Conservation (phyloP, 2,113 vertebrate genomes). For the Gopherus evgoodei region DNA sequence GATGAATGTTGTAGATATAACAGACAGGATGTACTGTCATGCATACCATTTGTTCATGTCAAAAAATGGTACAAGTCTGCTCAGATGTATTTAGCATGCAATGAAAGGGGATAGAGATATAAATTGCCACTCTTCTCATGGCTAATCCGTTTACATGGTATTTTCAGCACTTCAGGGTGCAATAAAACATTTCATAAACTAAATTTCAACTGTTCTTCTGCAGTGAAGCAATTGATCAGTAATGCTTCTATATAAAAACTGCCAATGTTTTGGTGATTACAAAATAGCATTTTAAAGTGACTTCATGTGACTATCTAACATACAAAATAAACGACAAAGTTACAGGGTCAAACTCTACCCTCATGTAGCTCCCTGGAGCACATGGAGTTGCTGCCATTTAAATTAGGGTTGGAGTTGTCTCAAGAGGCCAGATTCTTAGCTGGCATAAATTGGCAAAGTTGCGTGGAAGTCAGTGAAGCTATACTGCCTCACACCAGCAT, state of each 20-base stretch:
- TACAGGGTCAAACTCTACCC: neutral
- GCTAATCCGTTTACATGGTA: neutral
- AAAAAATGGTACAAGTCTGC: neutral
- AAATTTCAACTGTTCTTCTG: neutral
- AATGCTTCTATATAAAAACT: neutral
- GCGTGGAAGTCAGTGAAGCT: neutral
- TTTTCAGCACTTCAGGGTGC: neutral
- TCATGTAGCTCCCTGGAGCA: neutral
- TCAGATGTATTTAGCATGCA: neutral
- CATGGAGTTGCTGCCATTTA: neutral
- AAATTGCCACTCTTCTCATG: neutral
- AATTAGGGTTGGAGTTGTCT: neutral
- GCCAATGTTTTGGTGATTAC: neutral
- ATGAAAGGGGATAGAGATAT: too few species aligned
- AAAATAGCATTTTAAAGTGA: neutral
- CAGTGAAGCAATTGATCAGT: neutral
- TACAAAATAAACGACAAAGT: neutral
- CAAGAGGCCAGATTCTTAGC: neutral
- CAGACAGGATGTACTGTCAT: accelerated
- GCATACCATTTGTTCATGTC: too few species aligned
- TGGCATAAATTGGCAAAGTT: neutral
- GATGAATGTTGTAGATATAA: neutral
- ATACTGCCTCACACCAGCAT: neutral
- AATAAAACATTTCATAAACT: neutral
- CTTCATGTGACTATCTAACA: neutral